Base-by-base conservation (phyloP, 2,888 invertebrate species). In the Calameuta idolon region DNA sequence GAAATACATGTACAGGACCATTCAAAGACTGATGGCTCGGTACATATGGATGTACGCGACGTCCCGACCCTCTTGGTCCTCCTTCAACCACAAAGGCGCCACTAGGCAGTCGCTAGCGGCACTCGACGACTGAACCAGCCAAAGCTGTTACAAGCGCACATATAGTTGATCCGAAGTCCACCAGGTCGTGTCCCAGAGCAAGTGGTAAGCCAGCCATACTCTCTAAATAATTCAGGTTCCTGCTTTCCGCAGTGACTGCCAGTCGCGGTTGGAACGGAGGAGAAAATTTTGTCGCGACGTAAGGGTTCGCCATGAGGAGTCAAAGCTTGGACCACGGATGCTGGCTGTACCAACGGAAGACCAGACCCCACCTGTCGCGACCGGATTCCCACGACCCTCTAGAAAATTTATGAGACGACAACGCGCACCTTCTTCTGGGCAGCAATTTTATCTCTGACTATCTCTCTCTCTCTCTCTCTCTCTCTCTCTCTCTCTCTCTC, bases 141-240 rank as follows among this genome's bases (percentile, higher is more conserved):
- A 79, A 82, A 83, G 83, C 82, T 82, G 85, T 85, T 85, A 85
- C 83, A 81, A 81, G 79, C 79, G 79, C 81, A 82, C 80, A 83
- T 83, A 83, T 85, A 82, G 81, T 83, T 83, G 83, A 81, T 73
- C 69, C 34, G 81, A 71, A 75, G 55, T 55, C 55, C 55, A 55
- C 55, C 55, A 23, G 23, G 55, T 55, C 55, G 55, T 23, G 23
- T 55, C 55, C 55, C 23, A 23, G 55, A 23, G 55, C 55, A 77
- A 77, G 81, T 74, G 73, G 75, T 77, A 82, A 78, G 78, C 77
- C 79, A 80, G 80, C 71, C 79, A 73, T 77, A 82, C 77, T 79
- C 81, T 77, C 81, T 87, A 83, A 83, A 85, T 85, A 86, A 85
- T 86, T 85, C 85, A 86, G 79, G 80, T 79, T 82, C 77, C 78